phyloP scores from a whole-genome alignment of 2,888 invertebrate species.

The Notocelia uddmanniana region DNA sequence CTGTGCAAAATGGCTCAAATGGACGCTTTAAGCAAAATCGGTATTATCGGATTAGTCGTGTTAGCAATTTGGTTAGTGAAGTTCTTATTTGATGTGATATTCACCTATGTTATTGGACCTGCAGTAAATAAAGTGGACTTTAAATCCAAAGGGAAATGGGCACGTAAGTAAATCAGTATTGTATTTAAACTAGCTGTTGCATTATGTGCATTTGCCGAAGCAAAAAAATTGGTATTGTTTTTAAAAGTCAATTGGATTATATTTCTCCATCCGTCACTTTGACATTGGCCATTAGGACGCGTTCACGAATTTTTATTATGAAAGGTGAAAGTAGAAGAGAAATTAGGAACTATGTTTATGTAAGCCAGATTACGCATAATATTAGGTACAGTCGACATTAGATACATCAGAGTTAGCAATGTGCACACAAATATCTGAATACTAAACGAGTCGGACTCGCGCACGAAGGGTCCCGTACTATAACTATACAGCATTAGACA shows the following conservation, averaged over 20 bases:
- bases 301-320: background rate
- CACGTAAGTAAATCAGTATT: slow-evolving; percentile 86
- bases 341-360: slow-evolving; percentile 30
- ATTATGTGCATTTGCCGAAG: background rate
- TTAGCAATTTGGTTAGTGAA: slow-evolving; percentile 66
- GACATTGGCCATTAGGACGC: background rate
- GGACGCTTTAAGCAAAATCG: slow-evolving; percentile 76
- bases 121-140: slow-evolving; percentile 87
- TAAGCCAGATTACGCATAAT: background rate
- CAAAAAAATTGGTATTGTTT: background rate
- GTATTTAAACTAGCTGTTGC: slow-evolving; percentile 36
- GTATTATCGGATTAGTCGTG: slow-evolving; percentile 71
- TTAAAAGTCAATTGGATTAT: background rate
- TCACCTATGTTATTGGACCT: slow-evolving; percentile 82
- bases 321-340: slow-evolving; percentile 41
- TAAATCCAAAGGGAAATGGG: slow-evolving; percentile 91
- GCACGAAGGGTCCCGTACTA: too few species aligned
- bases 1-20: slow-evolving; percentile 60
- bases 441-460: too few species aligned
- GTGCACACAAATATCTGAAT: too few species aligned
- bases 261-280: background rate
- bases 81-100: slow-evolving; percentile 61
- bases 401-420: too few species aligned
- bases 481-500: too few species aligned
- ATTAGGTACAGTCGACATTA: background rate